A percentile compares a stretch with the other conserved stretches of the same genome.
Evolutionary conservation across 2,113 vertebrate genomes (phyloP).

Genomic region (Coptodon rendalli): DNA sequence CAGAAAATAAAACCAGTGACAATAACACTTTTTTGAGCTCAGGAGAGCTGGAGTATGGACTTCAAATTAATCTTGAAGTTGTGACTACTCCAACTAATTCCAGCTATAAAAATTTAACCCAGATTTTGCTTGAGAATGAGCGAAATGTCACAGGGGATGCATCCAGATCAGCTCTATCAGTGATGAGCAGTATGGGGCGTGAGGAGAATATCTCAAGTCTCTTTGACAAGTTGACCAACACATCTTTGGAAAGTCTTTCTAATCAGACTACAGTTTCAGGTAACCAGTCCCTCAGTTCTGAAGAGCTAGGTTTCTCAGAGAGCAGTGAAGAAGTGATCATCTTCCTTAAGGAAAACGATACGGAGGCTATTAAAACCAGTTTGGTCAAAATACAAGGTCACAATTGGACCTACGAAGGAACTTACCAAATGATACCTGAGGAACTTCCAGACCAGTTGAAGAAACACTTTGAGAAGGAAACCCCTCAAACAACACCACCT

Average conservation of each 20-base stretch:
- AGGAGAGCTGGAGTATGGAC: background rate
- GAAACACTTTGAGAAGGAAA: conserved; percentile 57
- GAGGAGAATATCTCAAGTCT: background rate
- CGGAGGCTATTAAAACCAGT: conserved; percentile 56
- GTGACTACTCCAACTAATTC: background rate
- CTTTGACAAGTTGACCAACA: background rate
- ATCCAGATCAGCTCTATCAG: background rate
- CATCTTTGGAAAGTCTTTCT: background rate
- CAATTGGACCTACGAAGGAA: conserved; percentile 69
- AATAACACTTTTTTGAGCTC: background rate
- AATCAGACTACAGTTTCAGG: background rate
- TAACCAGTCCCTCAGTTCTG: background rate
- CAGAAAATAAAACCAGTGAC: background rate
- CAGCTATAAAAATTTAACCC: background rate
- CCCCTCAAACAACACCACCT: background rate
- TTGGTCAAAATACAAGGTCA: conserved; percentile 36
- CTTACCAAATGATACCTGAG: conserved; percentile 22
- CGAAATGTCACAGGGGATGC: background rate
- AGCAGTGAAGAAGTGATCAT: conserved; percentile 63
- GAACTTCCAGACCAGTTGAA: conserved; percentile 59
- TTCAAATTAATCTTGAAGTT: background rate
- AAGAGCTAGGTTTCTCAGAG: background rate
- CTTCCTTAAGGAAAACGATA: conserved; percentile 59
- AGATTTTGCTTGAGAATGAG: background rate
- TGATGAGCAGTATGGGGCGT: background rate